Evolutionary conservation across 2,888 invertebrate species (phyloP), one percentile per base, ranked within the genome.

Genomic region (Trachelus iudaicus): DNA sequence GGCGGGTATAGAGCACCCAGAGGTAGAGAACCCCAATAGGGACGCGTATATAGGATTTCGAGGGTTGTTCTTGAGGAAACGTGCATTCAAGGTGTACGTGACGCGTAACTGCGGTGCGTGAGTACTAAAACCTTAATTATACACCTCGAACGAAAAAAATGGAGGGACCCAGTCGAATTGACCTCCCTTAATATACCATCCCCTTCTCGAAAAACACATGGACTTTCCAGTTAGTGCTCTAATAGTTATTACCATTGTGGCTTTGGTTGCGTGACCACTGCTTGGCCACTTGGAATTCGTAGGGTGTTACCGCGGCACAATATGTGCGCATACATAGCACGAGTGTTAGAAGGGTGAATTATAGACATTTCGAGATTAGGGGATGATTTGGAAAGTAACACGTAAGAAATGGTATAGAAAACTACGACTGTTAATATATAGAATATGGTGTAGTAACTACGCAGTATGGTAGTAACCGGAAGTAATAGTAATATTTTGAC

Each of bases 251-350:
- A 74, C 74, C 23, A 30, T 23, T 40, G 69, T n/a, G 34, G 68
- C n/a, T 75, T 76, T 69, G n/a, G 15, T 34, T 31, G 37, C 31
- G 34, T 76, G 71, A 74, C n/a, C 34, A 80, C 77, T 75, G 75
- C 79, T 15, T 78, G 75, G 81, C 80, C 82, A 81, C 83, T 86
- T 83, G 81, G 79, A 81, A 86, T 86, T 85, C 85, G 81, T 81
- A 76, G 76, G 80, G 82, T 81, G 82, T 85, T 80, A 15, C 23
- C 9, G 23, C 1, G 40, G 23, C 23, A 56, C 23, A 23, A 2
- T 23, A 23, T 23, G 23, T 56, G 40, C 82, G 82, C 79, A 81
- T 82, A 83, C 84, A 81, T 86, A 82, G 82, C 81, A 82, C 84
- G 85, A 84, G 82, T 82, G 81, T 82, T 75, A 78, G 69, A 73